Evolutionary conservation across 2,113 vertebrate species (phyloP).

Genomic region (Syrrhaptes paradoxus): DNA sequence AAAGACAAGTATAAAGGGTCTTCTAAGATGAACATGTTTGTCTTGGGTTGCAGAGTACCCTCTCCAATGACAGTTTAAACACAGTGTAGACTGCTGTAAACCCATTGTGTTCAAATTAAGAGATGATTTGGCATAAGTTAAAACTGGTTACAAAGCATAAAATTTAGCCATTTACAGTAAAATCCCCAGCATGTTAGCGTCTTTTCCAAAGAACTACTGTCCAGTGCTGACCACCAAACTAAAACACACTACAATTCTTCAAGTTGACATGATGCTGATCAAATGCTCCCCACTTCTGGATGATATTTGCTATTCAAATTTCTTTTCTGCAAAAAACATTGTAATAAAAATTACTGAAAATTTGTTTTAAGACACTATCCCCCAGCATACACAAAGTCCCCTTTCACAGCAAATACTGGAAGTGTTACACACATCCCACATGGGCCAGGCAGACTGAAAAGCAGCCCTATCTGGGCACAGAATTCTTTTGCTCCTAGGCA

Average conservation of each 20-base stretch:
- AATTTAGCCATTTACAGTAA: not conserved
- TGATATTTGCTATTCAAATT: slow-evolving; percentile 63
- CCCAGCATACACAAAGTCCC: not conserved
- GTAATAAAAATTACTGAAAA: slow-evolving; percentile 33
- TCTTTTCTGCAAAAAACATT: slow-evolving; percentile 80
- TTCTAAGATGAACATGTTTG: not conserved
- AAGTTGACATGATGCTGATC: slow-evolving; percentile 64
- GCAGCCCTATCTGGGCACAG: not conserved
- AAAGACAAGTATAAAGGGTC: no score
- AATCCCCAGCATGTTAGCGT: not conserved
- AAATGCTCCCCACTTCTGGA: slow-evolving; percentile 40
- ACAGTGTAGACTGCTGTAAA: not conserved
- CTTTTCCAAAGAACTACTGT: not conserved
- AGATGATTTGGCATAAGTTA: not conserved
- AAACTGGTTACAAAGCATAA: not conserved
- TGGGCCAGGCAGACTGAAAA: not conserved
- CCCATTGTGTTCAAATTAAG: not conserved
- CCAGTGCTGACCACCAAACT: not conserved
- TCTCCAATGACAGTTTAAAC: not conserved
- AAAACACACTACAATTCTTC: slow-evolving; percentile 8
- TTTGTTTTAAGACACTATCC: not conserved
- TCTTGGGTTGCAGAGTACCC: not conserved
- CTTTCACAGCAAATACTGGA: not conserved
- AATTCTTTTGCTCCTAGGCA: not conserved
- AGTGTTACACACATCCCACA: fast-evolving